phyloP scores from a whole-genome alignment of 2,888 invertebrate species.

The Dasypolia templi region DNA sequence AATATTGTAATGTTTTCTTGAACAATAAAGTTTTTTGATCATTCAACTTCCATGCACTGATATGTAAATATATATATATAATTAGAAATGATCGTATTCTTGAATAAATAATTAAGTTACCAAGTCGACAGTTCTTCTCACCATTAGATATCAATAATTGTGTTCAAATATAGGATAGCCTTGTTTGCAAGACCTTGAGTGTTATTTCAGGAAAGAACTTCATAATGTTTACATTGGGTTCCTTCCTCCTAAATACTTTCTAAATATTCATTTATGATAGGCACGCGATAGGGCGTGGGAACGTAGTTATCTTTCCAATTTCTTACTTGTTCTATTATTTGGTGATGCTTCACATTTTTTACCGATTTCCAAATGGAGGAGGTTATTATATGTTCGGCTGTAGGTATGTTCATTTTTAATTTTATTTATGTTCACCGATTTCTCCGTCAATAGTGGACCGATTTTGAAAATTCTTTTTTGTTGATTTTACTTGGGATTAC shows the following conservation, averaged over 20 bases:
- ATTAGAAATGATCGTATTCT: slow-evolving; percentile 52
- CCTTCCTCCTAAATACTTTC: slow-evolving; percentile 27
- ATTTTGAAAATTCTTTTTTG: too few species aligned
- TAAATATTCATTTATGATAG: slow-evolving; percentile 33
- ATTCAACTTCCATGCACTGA: slow-evolving; percentile 41
- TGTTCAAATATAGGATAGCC: slow-evolving; percentile 43
- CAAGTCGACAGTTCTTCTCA: slow-evolving; percentile 31
- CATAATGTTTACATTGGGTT: slow-evolving; percentile 27
- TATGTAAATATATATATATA: slow-evolving; percentile 51
- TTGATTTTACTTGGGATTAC: too few species aligned
- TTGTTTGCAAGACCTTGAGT: slow-evolving; percentile 43
- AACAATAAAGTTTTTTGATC: too few species aligned
- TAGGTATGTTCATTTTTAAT: too few species aligned
- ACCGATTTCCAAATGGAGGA: too few species aligned
- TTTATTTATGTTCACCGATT: too few species aligned
- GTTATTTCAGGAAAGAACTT: slow-evolving; percentile 34
- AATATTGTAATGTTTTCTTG: too few species aligned
- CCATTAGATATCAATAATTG: slow-evolving; percentile 49
- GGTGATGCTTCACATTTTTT: not conserved
- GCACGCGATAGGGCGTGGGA: slow-evolving; percentile 32
- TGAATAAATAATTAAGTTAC: slow-evolving; percentile 41
- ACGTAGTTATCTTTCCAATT: not conserved
- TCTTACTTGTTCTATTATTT: not conserved
- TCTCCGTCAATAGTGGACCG: too few species aligned
- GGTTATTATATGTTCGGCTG: too few species aligned